These are phyloP conservation scores for Sterrhoptilus dennistouni DNA, from an alignment of 2,113 vertebrate genomes.

Conservation along the genomic window DNA sequence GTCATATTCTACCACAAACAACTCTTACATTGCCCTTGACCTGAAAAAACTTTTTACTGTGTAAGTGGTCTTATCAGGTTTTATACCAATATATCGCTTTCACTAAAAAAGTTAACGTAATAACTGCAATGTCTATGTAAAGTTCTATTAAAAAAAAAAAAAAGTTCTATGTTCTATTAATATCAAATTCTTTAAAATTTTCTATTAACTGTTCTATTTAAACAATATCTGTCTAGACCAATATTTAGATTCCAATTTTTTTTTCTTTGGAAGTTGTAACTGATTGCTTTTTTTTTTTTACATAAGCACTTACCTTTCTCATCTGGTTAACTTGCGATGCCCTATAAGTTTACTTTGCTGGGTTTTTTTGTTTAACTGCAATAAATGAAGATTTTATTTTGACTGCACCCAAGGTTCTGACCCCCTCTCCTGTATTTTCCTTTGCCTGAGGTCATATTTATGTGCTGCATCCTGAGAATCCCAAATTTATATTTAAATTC, in stretches of 20 bases:
- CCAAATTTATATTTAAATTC: not conserved
- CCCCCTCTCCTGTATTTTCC: not conserved
- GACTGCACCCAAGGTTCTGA: not conserved
- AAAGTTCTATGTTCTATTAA: not conserved
- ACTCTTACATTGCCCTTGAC: not conserved
- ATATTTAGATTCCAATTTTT: not conserved
- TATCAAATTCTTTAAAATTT: no score
- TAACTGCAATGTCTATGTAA: not conserved
- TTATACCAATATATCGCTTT: not conserved
- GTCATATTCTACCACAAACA: not conserved
- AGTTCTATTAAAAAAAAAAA: not conserved
- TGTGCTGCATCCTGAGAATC: not conserved
- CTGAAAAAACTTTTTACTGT: not conserved
- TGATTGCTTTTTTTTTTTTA: not conserved
- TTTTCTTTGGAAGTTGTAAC: not conserved
- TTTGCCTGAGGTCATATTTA: not conserved
- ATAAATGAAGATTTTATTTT: not conserved
- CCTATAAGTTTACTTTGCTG: not conserved
- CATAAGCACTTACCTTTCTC: not conserved
- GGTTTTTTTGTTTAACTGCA: not conserved
- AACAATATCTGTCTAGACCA: not conserved
- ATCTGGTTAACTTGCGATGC: not conserved
- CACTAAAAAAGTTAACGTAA: not conserved
- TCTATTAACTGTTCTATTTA: no score
- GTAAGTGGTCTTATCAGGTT: not conserved